These are phyloP conservation scores for Oryzias woworae DNA, from an alignment of 2,113 vertebrate genomes.

Conservation along the genomic window DNA sequence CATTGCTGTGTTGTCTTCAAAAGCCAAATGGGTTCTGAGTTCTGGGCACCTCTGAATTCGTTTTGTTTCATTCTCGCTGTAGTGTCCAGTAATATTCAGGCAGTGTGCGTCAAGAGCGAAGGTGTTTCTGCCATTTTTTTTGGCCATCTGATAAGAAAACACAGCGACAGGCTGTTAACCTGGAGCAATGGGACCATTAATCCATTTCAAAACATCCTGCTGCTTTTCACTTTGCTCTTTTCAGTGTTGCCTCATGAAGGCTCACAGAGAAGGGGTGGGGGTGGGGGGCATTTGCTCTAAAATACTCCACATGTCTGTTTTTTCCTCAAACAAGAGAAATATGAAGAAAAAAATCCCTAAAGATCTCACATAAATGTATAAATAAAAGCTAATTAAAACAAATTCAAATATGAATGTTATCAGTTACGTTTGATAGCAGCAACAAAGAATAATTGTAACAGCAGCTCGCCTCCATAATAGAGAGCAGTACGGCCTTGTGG, in stretches of 20 bases:
- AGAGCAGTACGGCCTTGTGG: conserved; percentile 40
- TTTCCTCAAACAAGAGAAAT: conserved; percentile 6
- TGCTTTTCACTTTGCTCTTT: conserved; percentile 45
- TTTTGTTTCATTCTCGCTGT: conserved; percentile 54
- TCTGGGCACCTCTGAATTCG: conserved; percentile 36
- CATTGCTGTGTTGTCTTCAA: conserved; percentile 10
- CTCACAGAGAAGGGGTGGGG: conserved; percentile 7
- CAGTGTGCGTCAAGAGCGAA: conserved; percentile 45
- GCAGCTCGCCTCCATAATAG: conserved; percentile 12
- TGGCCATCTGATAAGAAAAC: conserved; percentile 71
- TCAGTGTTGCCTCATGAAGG: conserved; percentile 30
- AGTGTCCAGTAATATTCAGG: conserved; percentile 38
- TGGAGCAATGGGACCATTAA: conserved; percentile 66
- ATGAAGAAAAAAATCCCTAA: conserved; percentile 24
- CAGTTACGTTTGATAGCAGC: conserved; percentile 31
- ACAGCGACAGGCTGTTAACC: conserved; percentile 77
- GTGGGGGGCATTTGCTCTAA: not conserved
- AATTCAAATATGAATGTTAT: not conserved
- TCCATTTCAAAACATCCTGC: conserved; percentile 62
- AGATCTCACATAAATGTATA: not conserved
- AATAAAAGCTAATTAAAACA: conserved; percentile 14
- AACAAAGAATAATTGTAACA: conserved; percentile 24
- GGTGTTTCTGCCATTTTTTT: conserved; percentile 75
- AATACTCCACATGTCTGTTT: conserved; percentile 9
- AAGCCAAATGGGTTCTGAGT: conserved; percentile 45